These are phyloP conservation scores for Nasonovia ribisnigri DNA, from an alignment of 2,888 invertebrate species.

Conservation along the genomic window DNA sequence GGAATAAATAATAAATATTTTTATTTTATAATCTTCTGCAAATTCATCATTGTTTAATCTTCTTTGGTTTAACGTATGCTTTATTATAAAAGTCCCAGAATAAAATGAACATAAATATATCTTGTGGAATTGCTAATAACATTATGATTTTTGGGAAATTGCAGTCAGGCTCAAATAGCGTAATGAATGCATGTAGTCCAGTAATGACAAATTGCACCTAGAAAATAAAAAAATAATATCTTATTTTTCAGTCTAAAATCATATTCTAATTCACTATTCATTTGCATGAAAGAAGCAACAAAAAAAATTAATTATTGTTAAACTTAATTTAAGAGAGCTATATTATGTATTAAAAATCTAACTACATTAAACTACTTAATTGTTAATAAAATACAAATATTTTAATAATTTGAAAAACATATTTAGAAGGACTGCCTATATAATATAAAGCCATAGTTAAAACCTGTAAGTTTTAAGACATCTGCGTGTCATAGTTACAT, in stretches of 20 bases:
- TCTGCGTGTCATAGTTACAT: neutral
- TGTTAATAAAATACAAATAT: neutral
- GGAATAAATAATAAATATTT: neutral
- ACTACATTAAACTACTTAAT: neutral
- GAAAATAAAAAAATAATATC: slow-evolving; percentile 66
- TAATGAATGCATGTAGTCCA: slow-evolving; percentile 75
- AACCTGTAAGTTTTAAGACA: neutral
- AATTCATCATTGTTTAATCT: slow-evolving; percentile 65
- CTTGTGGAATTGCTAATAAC: slow-evolving; percentile 74
- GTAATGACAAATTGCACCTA: slow-evolving; percentile 80
- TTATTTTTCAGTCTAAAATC: neutral
- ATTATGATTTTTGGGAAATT: slow-evolving; percentile 74
- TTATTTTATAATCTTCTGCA: neutral
- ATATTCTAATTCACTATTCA: too few relatives aligned
- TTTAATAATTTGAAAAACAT: neutral
- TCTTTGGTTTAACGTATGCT: slow-evolving; percentile 72
- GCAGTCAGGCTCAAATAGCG: slow-evolving; percentile 72
- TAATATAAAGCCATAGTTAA: neutral
- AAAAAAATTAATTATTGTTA: neutral
- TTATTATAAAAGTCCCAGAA: slow-evolving; percentile 76
- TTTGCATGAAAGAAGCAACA: neutral
- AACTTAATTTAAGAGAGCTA: neutral
- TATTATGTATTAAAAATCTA: neutral
- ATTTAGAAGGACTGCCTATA: neutral
- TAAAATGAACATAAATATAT: slow-evolving; percentile 74